Evolutionary conservation across 2,113 vertebrate species (phyloP), one percentile per base, ranked within the genome.

Genomic region (Oryzias celebensis): DNA sequence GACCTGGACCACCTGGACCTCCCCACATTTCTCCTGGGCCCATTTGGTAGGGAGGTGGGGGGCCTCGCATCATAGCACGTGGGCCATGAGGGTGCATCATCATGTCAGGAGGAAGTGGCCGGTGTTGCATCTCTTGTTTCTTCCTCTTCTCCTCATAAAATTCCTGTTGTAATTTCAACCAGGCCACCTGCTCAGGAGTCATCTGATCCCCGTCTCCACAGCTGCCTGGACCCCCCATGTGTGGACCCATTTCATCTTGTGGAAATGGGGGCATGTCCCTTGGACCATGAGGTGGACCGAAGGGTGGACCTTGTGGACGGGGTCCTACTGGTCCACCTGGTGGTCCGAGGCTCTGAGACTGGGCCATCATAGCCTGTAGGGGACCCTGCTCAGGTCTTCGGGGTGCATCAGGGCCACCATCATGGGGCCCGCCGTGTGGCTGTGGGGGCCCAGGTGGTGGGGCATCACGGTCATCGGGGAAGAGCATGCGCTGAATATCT

Each of bases 401-500:
- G 15, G 87, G 79, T 89, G 95, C 85, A 91, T 90, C 82, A 89
- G 93, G 78, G 85, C 62, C 83, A 87, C 96, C 78, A 84, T 93
- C 65, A 70, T 95, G 65, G 88, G 93, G 10, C 78, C 94, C 58
- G 80, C 94, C 54, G 82, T 92, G 68, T 87, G 94, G 48, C 90
- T 93, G 87, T 65, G 88, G 81, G 20, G 86, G 65, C 44, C 90
- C 91, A 63, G 89, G 2, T 26, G 74, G 74, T 64, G 94, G 94
- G 0, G 95, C 88, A 31, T 94, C 93, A 23, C 93, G 92, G 88
- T 99, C 96, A 17, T 99, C 97, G 0, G 97, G 97, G 80, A 99
- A 99, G 46, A 99, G 96, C 96, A 99, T 98, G 4, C 96, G 95
- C 85, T 98, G 96, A 81, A 99, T 98, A 65, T 99, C 97, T 78